Percentiles rank a stretch among this genome's conserved stretches.
Conservation (phyloP, 2,113 vertebrate species). For the Crocuta crocuta region DNA sequence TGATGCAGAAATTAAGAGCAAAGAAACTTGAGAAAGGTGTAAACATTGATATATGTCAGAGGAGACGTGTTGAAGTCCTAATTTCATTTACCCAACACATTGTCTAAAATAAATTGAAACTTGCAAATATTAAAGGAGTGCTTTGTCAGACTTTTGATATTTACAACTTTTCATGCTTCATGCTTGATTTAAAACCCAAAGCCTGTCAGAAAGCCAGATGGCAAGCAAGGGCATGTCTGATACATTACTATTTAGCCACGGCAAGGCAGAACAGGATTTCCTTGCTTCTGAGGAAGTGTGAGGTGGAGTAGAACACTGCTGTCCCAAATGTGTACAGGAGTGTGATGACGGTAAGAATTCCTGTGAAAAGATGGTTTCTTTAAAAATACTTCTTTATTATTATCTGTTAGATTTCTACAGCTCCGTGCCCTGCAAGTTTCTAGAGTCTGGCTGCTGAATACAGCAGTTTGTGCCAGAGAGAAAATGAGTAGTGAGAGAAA, state of each 20-base stretch:
- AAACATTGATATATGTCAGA: not conserved
- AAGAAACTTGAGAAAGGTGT: not conserved
- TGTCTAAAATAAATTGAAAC: slow-evolving; percentile 49
- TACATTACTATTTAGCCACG: slow-evolving; percentile 11
- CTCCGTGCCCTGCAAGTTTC: not conserved
- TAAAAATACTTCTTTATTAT: slow-evolving; percentile 46
- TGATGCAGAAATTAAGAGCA: not conserved
- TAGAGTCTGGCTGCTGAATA: not conserved
- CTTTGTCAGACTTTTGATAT: slow-evolving; percentile 52
- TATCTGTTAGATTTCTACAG: not conserved
- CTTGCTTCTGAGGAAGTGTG: not conserved
- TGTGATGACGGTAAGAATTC: not conserved
- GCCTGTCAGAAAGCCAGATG: slow-evolving; percentile 36
- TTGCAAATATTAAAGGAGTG: not conserved
- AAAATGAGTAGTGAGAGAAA: slow-evolving; percentile 46
- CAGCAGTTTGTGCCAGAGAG: slow-evolving; percentile 56
- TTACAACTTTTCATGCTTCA: slow-evolving; percentile 20
- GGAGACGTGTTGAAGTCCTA: not conserved
- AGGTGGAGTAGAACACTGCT: not conserved
- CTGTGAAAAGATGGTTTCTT: not conserved
- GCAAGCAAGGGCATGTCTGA: slow-evolving; percentile 8
- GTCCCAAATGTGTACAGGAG: not conserved
- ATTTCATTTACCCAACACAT: slow-evolving; percentile 19
- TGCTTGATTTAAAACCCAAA: slow-evolving; percentile 35
- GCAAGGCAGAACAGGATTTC: not conserved